A percentile compares a stretch with the other conserved stretches of the same genome.
These are phyloP conservation scores for Parauchenoglanis punctatus DNA, from an alignment of 2,797 vertebrate genomes.

Conservation along the genomic window DNA sequence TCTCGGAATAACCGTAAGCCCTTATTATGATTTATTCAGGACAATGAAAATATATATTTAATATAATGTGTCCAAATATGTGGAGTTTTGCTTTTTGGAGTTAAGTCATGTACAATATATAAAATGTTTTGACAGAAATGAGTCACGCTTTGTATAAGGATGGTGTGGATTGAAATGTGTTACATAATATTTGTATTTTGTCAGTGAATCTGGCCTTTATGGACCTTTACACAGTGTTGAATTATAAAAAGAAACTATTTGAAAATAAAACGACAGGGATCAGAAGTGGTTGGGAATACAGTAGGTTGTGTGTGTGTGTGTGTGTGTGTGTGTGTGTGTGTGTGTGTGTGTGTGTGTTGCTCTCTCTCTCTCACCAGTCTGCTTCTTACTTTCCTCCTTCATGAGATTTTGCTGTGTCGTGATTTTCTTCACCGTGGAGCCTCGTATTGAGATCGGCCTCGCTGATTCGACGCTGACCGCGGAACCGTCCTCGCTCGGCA, in stretches of 20 bases:
- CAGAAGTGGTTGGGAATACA: neutral
- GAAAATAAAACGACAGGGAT: neutral
- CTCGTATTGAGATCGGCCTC: conserved; percentile 84
- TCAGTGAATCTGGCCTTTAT: neutral
- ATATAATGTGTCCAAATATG: neutral
- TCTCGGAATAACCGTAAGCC: no score
- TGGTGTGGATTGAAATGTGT: neutral
- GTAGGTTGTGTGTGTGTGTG: neutral
- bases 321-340: conserved; percentile 21
- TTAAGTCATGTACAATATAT: neutral
- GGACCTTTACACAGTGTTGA: neutral
- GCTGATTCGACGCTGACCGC: conserved; percentile 94
- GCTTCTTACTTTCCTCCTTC: conserved; percentile 87
- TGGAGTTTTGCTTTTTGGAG: neutral
- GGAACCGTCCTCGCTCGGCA: conserved; percentile 94
- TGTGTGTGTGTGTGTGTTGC: conserved; percentile 6
- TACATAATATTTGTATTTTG: neutral
- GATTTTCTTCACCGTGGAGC: conserved; percentile 83
- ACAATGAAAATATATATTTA: neutral
- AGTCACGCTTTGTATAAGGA: neutral
- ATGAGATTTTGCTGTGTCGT: conserved; percentile 88
- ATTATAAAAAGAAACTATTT: neutral
- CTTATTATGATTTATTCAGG: neutral
- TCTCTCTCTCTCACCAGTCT: conserved; percentile 84
- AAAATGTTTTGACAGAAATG: neutral